These are phyloP conservation scores for Thalassoma bifasciatum DNA, from an alignment of 2,113 vertebrate species.

Conservation along the genomic window DNA sequence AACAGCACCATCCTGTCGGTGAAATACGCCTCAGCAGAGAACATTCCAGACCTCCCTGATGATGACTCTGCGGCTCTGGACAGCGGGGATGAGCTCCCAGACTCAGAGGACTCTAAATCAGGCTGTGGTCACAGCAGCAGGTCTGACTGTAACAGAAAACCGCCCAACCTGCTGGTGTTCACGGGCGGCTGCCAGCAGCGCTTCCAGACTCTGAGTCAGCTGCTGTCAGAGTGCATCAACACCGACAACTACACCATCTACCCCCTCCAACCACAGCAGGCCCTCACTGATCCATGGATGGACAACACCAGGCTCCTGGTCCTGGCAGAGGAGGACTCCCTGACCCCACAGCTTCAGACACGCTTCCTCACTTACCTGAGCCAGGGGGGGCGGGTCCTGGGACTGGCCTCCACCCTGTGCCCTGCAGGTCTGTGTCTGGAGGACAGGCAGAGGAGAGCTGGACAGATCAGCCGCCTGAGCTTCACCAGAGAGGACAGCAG, in stretches of 20 bases:
- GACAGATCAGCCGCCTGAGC: slow-evolving; percentile 76
- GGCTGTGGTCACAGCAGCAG: slow-evolving; percentile 20
- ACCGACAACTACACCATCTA: slow-evolving; percentile 86
- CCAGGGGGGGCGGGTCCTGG: slow-evolving; percentile 89
- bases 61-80: slow-evolving; percentile 60
- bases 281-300: slow-evolving; percentile 88
- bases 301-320: slow-evolving; percentile 89
- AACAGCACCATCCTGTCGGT: slow-evolving; percentile 94
- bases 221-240: slow-evolving; percentile 86
- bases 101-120: slow-evolving; percentile 24
- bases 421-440: slow-evolving; percentile 82
- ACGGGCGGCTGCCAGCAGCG: slow-evolving; percentile 76
- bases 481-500: slow-evolving; percentile 81
- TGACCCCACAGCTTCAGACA: slow-evolving; percentile 77
- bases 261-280: slow-evolving; percentile 83
- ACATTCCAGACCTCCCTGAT: slow-evolving; percentile 89
- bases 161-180: slow-evolving; percentile 91
- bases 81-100: slow-evolving; percentile 24
- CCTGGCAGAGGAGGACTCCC: slow-evolving; percentile 79
- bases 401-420: slow-evolving; percentile 83
- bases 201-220: slow-evolving; percentile 74
- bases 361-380: slow-evolving; percentile 87
- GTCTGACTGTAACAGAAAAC: slow-evolving; percentile 75
- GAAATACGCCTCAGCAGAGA: slow-evolving; percentile 89
- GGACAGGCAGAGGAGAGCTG: slow-evolving; percentile 37